phyloP scores from a whole-genome alignment of 1,140 invertebrate genomes.

The Reticulitermes speratus region DNA sequence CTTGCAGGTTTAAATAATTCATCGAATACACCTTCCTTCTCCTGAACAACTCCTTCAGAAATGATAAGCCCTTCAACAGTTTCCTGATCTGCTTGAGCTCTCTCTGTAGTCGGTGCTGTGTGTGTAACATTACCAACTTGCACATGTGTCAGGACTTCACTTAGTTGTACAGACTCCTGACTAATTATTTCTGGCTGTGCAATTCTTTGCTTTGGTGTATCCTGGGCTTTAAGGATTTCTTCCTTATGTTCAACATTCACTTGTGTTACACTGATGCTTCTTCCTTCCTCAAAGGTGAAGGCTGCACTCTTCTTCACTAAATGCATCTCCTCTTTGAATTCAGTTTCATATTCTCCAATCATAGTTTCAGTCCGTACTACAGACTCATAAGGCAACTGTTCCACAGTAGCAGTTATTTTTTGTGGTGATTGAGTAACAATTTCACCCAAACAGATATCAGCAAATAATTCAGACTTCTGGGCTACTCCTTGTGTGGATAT shows the following conservation, averaged over 20 bases:
- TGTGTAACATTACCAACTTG: constrained; percentile 27
- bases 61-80: constrained; percentile 47
- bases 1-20: constrained; percentile 41
- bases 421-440: constrained; percentile 41
- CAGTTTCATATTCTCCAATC: constrained; percentile 52
- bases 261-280: constrained; percentile 50
- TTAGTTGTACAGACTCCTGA: constrained; percentile 34
- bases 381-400: constrained; percentile 52
- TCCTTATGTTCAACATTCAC: constrained; percentile 53
- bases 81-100: constrained; percentile 33
- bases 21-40: constrained; percentile 41
- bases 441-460: constrained; percentile 43
- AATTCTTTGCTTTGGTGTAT: constrained; percentile 45
- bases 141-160: constrained; percentile 34
- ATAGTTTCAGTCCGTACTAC: constrained; percentile 51
- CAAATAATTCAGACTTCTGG: constrained; percentile 47
- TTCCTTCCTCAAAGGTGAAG: constrained; percentile 47
- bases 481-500: constrained; percentile 51
- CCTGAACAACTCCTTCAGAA: constrained; percentile 44
- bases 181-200: constrained; percentile 38
- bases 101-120: constrained; percentile 30
- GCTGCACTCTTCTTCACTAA: constrained; percentile 46
- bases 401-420: constrained; percentile 45
- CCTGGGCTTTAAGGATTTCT: constrained; percentile 41
- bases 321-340: constrained; percentile 42